Evolutionary conservation across 92 coral and sea anemone genomes (phyloP), one percentile per base, ranked within the genome.

Genomic region (Zoanthus sansibaricus): DNA sequence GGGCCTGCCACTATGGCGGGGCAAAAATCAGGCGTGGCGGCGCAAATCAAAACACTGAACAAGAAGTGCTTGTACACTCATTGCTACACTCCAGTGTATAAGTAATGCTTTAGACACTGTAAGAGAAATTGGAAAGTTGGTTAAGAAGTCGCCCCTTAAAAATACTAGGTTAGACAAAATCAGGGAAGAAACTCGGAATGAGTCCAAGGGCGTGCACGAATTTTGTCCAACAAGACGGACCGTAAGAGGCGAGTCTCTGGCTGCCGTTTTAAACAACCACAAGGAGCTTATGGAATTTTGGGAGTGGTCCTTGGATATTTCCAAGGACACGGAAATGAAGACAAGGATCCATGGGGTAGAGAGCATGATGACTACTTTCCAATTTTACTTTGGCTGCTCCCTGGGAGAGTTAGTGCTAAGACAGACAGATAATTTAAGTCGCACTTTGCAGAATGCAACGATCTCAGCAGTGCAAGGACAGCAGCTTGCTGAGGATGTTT

Each of bases 401-500:
- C 32, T 61, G 69, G 69, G 69, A 61, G 69, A 61, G 69, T 61
- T 61, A 61, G 69, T 61, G 69, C 69, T 61, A 61, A 61, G 69
- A 61, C 25, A 61, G 69, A 61, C 69, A 31, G 32, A 61, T 61
- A 61, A 61, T 61, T 61, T 61, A 61, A 61, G 69, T 61, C 9
- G 69, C 69, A 61, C 69, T 61, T 61, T 61, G 69, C 69, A 61
- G 69, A 61, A 61, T 61, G 69, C 69, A 61, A 61, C 32, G 25
- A 61, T 61, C 17, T 61, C 69, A 61, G 69, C 32, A 61, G 69
- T 30, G 17, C 69, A 61, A 61, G 69, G 69, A 61, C 32, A 61
- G 69, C 69, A 61, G 69, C 69, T 61, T 61, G 69, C 69, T 61
- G 69, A 61, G 69, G 69, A 61, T 61, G 69, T 61, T 61, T 61